Percentiles rank a stretch among this genome's conserved stretches.
phyloP scores from a whole-genome alignment of 2,888 invertebrate species.

The Gerris lacustris region DNA sequence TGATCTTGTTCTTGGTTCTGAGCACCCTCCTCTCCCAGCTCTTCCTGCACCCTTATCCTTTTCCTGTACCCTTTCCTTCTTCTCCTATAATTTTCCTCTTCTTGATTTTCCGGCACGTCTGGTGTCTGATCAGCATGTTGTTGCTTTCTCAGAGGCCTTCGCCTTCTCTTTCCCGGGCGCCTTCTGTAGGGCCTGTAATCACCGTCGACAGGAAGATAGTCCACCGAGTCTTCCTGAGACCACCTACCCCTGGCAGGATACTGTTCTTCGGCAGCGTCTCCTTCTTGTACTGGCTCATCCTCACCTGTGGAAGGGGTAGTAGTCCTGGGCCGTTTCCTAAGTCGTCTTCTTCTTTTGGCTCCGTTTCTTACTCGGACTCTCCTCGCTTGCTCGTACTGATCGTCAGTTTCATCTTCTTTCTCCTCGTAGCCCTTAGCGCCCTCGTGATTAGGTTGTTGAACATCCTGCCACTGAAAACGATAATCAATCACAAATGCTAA shows the following conservation, averaged over 20 bases:
- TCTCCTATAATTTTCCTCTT: conserved; percentile 22
- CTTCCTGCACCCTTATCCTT: conserved; percentile 19
- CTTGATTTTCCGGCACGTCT: background rate
- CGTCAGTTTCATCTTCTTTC: conserved; percentile 10
- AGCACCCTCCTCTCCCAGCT: background rate
- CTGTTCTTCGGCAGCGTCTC: background rate
- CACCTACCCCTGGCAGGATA: conserved; percentile 17
- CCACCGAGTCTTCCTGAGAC: conserved; percentile 11
- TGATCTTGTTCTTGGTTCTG: conserved; percentile 8
- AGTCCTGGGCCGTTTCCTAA: conserved; percentile 25
- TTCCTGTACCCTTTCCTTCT: conserved; percentile 29
- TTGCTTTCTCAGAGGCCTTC: conserved; percentile 26
- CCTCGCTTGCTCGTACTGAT: conserved; percentile 29
- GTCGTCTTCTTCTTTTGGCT: conserved; percentile 22
- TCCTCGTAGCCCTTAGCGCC: background rate
- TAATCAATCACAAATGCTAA: background rate
- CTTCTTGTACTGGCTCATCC: conserved; percentile 22
- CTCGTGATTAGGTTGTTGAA: background rate
- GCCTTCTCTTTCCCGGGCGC: conserved; percentile 28
- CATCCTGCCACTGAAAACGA: conserved; percentile 9
- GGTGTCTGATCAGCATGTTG: conserved; percentile 14
- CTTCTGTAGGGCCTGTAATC: conserved; percentile 22
- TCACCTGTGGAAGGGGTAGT: conserved; percentile 23
- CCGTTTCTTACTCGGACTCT: conserved; percentile 22
- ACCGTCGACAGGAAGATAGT: conserved; percentile 13